Evolutionary conservation across 2,113 vertebrate species (phyloP).

Genomic region (Plecotus auritus): DNA sequence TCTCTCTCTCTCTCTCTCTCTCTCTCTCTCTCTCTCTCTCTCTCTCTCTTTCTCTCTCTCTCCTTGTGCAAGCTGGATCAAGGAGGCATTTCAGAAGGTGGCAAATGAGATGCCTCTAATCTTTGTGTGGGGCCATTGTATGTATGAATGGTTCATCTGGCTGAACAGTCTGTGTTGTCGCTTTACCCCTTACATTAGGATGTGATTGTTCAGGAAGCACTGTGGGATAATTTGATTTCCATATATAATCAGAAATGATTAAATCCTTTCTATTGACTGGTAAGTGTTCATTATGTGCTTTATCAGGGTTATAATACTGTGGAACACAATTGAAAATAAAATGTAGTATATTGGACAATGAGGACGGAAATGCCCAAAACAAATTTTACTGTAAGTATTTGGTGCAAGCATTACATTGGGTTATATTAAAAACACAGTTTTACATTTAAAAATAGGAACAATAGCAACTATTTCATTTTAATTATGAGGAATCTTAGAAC

Average conservation of each 20-base stretch:
- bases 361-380: slow-evolving; percentile 47
- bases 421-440: slow-evolving; percentile 64
- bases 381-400: slow-evolving; percentile 65
- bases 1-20: neutral
- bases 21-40: neutral
- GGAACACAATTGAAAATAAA: slow-evolving; percentile 59
- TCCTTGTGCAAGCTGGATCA: neutral
- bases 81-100: neutral
- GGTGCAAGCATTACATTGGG: slow-evolving; percentile 19
- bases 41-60: neutral
- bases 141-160: neutral
- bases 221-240: slow-evolving; percentile 67
- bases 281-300: slow-evolving; percentile 65
- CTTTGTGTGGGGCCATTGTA: neutral
- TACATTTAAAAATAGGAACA: slow-evolving; percentile 50
- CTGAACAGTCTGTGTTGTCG: neutral
- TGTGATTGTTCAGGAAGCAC: slow-evolving; percentile 54
- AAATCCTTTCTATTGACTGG: slow-evolving; percentile 58
- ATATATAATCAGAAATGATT: slow-evolving; percentile 47
- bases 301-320: slow-evolving; percentile 43
- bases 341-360: neutral
- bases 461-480: slow-evolving; percentile 52
- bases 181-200: slow-evolving; percentile 56
- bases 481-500: slow-evolving; percentile 27
- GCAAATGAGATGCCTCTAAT: neutral